These are phyloP conservation scores for Dendroctonus valens DNA, from an alignment of 1,140 invertebrate species.

Conservation along the genomic window DNA sequence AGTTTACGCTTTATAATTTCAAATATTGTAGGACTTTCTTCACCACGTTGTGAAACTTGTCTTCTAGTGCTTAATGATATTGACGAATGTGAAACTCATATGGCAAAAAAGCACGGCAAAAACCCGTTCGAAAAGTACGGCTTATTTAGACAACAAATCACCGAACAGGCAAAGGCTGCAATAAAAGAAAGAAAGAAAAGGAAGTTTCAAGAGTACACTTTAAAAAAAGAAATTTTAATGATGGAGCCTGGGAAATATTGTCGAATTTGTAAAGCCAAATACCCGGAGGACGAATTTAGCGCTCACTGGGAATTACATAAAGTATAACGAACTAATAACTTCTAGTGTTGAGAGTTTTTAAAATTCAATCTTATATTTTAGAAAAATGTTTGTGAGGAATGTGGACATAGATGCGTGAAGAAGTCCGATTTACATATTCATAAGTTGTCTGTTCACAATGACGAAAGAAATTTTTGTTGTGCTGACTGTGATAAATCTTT, in stretches of 20 bases:
- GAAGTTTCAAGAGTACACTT: neutral
- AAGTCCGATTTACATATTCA: slow-evolving; percentile 41
- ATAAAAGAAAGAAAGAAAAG: slow-evolving; percentile 8
- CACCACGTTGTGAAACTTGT: too few relatives aligned
- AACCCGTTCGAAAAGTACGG: slow-evolving; percentile 20
- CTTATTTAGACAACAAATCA: slow-evolving; percentile 16
- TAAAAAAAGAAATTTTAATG: slow-evolving; percentile 6
- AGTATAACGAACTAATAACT: neutral
- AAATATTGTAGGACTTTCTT: too few relatives aligned
- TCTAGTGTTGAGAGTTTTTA: too few relatives aligned
- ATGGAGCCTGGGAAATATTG: slow-evolving; percentile 20
- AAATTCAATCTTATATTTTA: neutral
- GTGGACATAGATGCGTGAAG: slow-evolving; percentile 34
- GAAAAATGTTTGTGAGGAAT: slow-evolving; percentile 36
- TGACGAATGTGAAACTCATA: slow-evolving; percentile 19
- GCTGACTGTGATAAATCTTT: slow-evolving; percentile 14
- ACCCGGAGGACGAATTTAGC: slow-evolving; percentile 17
- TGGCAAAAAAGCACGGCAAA: slow-evolving; percentile 21
- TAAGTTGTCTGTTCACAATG: slow-evolving; percentile 49
- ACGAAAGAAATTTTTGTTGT: slow-evolving; percentile 48
- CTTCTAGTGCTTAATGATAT: neutral
- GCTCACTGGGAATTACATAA: slow-evolving; percentile 13
- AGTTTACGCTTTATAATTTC: too few relatives aligned
- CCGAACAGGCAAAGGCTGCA: slow-evolving; percentile 2
- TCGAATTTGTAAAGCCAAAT: slow-evolving; percentile 11